Evolutionary conservation across 2,113 vertebrate genomes (phyloP).

Genomic region (Passer domesticus): DNA sequence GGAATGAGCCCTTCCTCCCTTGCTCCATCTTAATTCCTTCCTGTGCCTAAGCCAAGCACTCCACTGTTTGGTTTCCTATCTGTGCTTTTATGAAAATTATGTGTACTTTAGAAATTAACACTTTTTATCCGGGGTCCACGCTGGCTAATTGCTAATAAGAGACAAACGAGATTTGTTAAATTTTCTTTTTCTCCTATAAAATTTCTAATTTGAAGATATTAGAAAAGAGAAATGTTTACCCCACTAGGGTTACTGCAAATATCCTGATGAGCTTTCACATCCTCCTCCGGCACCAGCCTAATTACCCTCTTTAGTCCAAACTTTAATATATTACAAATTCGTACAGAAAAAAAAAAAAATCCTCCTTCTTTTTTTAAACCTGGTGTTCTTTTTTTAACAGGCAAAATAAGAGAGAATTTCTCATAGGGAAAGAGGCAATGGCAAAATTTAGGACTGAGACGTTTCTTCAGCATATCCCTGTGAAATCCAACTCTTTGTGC

Average conservation of each 20-base stretch:
- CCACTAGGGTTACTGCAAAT: slow-evolving; percentile 51
- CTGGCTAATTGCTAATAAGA: slow-evolving; percentile 28
- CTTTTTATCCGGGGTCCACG: not conserved
- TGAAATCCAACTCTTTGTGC: not conserved
- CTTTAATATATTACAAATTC: not conserved
- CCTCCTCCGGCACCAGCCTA: slow-evolving; percentile 30
- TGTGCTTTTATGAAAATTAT: not conserved
- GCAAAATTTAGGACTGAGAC: not conserved
- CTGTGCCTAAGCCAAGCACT: not conserved
- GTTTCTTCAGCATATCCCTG: not conserved
- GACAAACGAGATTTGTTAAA: not conserved
- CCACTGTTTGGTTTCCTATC: not conserved
- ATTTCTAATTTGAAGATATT: slow-evolving; percentile 54
- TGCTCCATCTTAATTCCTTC: not conserved
- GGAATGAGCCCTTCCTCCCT: not conserved
- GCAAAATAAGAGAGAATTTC: not conserved
- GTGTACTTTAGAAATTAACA: not conserved
- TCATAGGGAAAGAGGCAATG: not conserved
- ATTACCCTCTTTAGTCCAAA: slow-evolving; percentile 36
- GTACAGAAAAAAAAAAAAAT: not conserved
- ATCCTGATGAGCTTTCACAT: slow-evolving; percentile 38
- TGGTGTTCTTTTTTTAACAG: not conserved
- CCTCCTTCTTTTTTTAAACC: not conserved
- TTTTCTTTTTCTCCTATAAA: slow-evolving; percentile 10
- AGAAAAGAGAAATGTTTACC: slow-evolving; percentile 48